phyloP scores from a whole-genome alignment of 2,113 vertebrate species.

The Aptenodytes patagonicus region DNA sequence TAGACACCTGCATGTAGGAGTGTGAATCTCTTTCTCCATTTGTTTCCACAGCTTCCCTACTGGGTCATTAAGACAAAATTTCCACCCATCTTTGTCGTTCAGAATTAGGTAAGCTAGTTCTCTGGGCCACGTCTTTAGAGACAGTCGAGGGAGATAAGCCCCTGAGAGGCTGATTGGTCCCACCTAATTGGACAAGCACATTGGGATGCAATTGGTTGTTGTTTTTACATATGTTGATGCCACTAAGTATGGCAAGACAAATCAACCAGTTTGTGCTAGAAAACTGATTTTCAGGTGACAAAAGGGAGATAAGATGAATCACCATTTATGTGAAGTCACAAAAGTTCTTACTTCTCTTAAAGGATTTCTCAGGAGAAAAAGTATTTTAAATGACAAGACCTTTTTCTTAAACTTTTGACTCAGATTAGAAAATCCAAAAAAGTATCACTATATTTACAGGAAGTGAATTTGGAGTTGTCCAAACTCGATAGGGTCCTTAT shows the following conservation, averaged over 20 bases:
- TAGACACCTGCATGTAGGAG: neutral
- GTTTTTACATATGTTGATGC: neutral
- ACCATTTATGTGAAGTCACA: neutral
- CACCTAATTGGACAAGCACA: neutral
- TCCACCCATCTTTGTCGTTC: neutral
- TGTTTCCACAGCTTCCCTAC: neutral
- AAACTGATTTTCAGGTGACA: neutral
- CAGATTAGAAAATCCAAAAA: neutral
- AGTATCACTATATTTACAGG: neutral
- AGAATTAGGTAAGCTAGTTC: neutral
- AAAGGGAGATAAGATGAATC: neutral
- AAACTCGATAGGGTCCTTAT: neutral
- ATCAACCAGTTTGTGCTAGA: neutral
- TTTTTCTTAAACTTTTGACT: neutral
- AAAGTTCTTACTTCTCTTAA: neutral
- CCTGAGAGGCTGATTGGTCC: neutral
- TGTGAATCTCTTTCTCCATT: neutral
- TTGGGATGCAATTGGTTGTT: neutral
- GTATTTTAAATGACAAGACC: neutral
- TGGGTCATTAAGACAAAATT: neutral
- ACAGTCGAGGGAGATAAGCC: fast-evolving
- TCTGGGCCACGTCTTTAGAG: neutral
- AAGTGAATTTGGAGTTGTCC: neutral
- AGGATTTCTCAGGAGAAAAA: neutral
- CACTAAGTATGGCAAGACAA: neutral